Conservation (phyloP, 2,113 vertebrate genomes). For the Hyaena hyaena region DNA sequence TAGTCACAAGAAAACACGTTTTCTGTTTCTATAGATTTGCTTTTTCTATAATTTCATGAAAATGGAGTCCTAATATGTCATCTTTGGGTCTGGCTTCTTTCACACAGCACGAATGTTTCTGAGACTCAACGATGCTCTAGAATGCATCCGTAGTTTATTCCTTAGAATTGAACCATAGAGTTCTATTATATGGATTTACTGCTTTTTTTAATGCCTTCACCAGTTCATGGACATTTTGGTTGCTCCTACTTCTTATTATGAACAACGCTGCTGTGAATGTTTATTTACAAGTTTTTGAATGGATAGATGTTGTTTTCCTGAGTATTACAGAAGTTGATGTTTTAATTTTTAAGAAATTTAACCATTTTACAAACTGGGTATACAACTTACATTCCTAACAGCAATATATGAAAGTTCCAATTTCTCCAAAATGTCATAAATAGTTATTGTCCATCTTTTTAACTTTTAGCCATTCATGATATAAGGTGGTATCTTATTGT, state of each 20-base stretch:
- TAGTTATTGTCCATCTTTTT: background rate
- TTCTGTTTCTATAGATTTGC: background rate
- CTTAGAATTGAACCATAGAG: background rate
- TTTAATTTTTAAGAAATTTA: background rate
- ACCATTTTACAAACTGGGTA: background rate
- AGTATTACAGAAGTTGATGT: background rate
- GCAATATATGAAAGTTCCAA: background rate
- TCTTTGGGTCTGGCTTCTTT: background rate
- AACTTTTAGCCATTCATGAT: background rate
- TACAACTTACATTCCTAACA: background rate
- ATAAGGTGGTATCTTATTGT: background rate
- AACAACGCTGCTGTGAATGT: background rate
- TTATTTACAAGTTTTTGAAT: background rate
- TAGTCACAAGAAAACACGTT: background rate
- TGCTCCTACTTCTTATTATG: background rate
- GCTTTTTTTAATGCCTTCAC: background rate
- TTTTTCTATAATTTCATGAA: background rate
- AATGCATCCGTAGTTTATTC: background rate
- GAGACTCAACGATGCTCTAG: background rate
- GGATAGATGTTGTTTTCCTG: background rate
- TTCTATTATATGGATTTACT: background rate
- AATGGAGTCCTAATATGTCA: background rate
- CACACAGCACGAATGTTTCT: background rate
- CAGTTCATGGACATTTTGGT: background rate
- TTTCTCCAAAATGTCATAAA: background rate